These are phyloP conservation scores for Brachymystax lenok DNA, from an alignment of 2,797 vertebrate genomes.

Conservation along the genomic window DNA sequence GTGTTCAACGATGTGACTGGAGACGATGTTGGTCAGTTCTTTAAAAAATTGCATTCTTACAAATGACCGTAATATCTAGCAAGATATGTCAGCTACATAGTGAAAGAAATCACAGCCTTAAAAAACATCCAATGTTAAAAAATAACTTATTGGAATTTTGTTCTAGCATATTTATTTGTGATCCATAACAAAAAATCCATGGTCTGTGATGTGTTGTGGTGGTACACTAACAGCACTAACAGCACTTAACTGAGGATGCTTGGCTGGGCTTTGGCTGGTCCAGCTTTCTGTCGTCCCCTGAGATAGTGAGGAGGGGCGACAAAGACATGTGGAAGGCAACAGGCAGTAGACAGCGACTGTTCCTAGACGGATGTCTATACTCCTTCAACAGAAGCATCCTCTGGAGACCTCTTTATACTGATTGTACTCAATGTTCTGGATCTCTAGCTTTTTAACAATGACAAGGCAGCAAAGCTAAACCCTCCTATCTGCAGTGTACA, in stretches of 20 bases:
- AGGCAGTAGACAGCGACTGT: background rate
- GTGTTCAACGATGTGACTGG: background rate
- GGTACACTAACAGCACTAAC: background rate
- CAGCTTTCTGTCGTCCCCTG: background rate
- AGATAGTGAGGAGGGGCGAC: background rate
- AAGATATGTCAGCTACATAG: background rate
- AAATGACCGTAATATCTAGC: background rate
- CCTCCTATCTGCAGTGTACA: too few species aligned
- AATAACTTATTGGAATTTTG: too few species aligned
- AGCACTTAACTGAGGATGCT: background rate
- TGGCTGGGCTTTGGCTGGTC: background rate
- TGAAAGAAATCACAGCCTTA: background rate
- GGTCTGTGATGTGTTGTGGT: background rate
- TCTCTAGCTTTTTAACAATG: background rate
- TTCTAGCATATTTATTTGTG: too few species aligned
- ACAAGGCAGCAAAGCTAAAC: too few species aligned
- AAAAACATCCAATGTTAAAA: background rate
- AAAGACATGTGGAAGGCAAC: background rate
- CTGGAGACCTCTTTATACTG: background rate
- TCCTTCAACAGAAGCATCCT: background rate
- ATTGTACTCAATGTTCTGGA: background rate
- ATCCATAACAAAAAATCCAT: background rate
- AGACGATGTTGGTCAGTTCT: background rate
- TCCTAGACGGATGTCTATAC: background rate
- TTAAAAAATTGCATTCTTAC: background rate